Base-by-base conservation (phyloP, 2,113 vertebrate species). In the Etheostoma spectabile region DNA sequence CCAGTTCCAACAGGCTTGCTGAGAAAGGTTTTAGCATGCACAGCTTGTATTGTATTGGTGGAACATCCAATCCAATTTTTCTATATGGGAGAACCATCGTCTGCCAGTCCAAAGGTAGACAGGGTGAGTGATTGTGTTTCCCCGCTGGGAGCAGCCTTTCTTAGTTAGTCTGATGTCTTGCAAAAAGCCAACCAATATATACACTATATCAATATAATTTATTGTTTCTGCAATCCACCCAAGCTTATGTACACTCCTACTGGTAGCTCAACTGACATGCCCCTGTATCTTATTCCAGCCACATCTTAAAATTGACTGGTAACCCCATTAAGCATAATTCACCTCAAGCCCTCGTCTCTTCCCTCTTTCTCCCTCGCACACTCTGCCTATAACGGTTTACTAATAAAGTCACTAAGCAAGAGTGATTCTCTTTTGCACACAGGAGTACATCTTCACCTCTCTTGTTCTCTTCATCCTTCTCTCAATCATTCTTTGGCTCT, bases 341-440 rank as follows among this genome's bases (percentile, higher is more conserved):
- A 75, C 52, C 52, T 35, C 66, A 14, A n/a, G 12, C 21, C 48
- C 56, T 62, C 56, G 21, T 46, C 67, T 80, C 46, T 38, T 22
- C 33, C 62, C 33, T 21, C 42, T 78, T 51, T 65, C 69, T 33
- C 18, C 53, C 24, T 57, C 4, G 4, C 74, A 59, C 49, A 21
- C 56, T 11, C 30, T 24, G 38, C 70, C 38, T 60, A 45, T 57
- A 85, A 79, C 61, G 4, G 68, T 85, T 88, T 78, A 86, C 70
- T 78, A 87, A 89, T 84, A 83, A 88, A 89, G 72, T 86, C 74
- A 66, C 82, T 59, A 79, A 85, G 75, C 8, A 84, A 72, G 63
- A 88, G 30, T 30, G 48, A 79, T 77, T 87, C 30, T 67, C 42
- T 62, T 66, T 67, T 75, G 38, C 55, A 83, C 45, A 57, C 4